Base-by-base conservation (phyloP, 2,888 invertebrate species). In the Diarsia rubi region DNA sequence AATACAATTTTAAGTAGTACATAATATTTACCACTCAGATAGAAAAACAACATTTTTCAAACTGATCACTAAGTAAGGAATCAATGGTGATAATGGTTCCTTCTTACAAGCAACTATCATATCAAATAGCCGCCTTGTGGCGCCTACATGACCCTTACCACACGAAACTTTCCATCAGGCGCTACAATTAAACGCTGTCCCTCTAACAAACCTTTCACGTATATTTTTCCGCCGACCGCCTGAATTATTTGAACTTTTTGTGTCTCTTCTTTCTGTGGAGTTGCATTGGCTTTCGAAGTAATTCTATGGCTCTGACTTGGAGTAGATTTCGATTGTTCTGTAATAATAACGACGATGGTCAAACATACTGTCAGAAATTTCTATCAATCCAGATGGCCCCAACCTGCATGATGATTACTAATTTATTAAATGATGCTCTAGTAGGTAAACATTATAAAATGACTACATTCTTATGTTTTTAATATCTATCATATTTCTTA, bases 181-280 rank as follows among this genome's bases (percentile, higher is more conserved):
- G 99, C 98, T 92, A 99, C 98, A 62, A 99, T 98, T 73, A 99
- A 96, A 91, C 99, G 99, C 91, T 99, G 99, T 71, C 99, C 99
- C 64, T 99, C 98, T 93, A 98, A 97, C 14, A 99, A 97, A 0
- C 99, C 99, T 78, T 98, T 97, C 3, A 99, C 99, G 88, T 99
- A 98, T 24, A 99, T 97, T 94, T 99, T 99, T 44, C 99, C 99
- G 93, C 99, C 99, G 0, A 98, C 98, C 0, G 98, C 98, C 84
- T 98, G 98, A 89, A 99, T 98, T 85, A 99, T 98, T 96, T 99
- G 99, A 21, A 99, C 98, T 91, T 98, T 98, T 92, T 98, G 98
- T 11, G 96, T 96, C 11, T 94, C 95, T 2, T 96, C 97, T 82
- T 97, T 97, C 59, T 93, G 94, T 67, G 96, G 94, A 12, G 91